These are phyloP conservation scores for Patagioenas fasciata DNA, from an alignment of 2,113 vertebrate species.

Conservation along the genomic window DNA sequence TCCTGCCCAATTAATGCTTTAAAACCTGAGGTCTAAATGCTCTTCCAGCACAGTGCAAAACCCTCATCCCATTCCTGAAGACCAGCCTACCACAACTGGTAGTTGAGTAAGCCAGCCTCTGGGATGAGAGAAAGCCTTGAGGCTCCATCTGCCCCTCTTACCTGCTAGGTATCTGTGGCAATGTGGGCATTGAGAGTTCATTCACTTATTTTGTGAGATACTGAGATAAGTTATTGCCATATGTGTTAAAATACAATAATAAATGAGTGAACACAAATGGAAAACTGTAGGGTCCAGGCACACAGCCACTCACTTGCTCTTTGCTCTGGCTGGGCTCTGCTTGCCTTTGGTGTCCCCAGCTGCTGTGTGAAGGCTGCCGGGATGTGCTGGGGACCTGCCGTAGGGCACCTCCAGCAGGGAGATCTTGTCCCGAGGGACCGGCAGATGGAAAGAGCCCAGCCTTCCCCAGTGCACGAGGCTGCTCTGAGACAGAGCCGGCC, in stretches of 20 bases:
- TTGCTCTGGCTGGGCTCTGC: background rate
- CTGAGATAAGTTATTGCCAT: background rate
- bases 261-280: background rate
- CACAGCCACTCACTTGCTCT: background rate
- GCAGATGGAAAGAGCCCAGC: background rate
- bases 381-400: rapidly evolving
- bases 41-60: background rate
- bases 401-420: rapidly evolving
- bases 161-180: background rate
- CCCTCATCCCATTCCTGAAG: background rate
- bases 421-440: background rate
- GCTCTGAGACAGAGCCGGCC: background rate
- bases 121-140: background rate
- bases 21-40: constrained; percentile 6
- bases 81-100: background rate
- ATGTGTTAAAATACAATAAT: background rate
- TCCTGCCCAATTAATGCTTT: constrained; percentile 8
- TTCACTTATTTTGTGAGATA: background rate
- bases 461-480: background rate
- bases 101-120: background rate
- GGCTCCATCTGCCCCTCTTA: rapidly evolving
- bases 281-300: background rate
- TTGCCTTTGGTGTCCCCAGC: background rate
- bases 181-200: background rate
- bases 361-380: background rate